Evolutionary conservation across 2,113 vertebrate genomes (phyloP), one percentile per base, ranked within the genome.

Genomic region (Rhegmatorhina hoffmannsi): DNA sequence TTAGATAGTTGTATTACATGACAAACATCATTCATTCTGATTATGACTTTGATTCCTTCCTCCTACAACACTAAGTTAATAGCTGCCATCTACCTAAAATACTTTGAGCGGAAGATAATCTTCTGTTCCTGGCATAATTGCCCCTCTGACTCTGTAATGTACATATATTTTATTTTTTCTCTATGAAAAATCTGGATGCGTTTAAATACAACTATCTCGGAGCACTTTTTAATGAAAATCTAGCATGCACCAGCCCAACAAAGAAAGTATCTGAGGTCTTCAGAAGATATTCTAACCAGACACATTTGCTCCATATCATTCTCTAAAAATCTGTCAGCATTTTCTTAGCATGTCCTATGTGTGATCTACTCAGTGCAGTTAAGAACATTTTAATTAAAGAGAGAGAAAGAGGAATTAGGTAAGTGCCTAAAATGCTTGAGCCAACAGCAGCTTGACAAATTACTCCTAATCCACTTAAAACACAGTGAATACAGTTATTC

Each of bases 61-160:
- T 91, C 94, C 96, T 87, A 96, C 95, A 94, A 64, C 66, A 96
- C 83, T 89, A 95, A 94, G 66, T 72, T 95, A 95, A 96, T 94
- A 95, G 87, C 67, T 95, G 70, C 85, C 63, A 97, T 95, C 87
- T 96, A 89, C 75, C 87, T 92, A 89, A 89, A 95, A 87, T 90
- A 95, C 89, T 94, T 87, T 26, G 52, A 95, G 78, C 74, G 94
- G 60, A 87, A 92, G 84, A 87, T 66, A 94, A 92, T 95, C 73
- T 93, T 95, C 91, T 95, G 95, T 92, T 97, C 94, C 81, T 82
- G 53, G 58, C 31, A 82, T 94, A 96, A 94, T 89, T 95, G 84
- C 77, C 66, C 81, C 49, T 94, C 81, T 87, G 78, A 87, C 68
- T 92, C 80, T 63, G 59, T 63, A 84, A 94, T 36, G 66, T 87